Evolutionary conservation across 2,888 invertebrate species (phyloP).

Genomic region (Dendrolimus pini): DNA sequence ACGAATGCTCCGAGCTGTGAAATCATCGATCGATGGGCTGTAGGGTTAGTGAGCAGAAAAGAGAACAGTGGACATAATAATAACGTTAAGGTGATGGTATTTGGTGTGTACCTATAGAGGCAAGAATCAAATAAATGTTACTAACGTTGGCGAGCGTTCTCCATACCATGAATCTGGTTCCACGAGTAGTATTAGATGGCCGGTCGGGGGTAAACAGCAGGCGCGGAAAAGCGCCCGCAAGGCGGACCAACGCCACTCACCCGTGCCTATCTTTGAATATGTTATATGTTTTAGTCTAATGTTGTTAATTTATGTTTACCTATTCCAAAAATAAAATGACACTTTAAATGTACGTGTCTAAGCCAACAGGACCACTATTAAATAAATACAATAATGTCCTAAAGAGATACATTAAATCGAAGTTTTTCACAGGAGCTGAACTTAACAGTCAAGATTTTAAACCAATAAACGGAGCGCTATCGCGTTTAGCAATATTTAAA

Average conservation of each 20-base stretch:
- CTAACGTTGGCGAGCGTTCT: constrained; percentile 61
- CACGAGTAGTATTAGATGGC: constrained; percentile 48
- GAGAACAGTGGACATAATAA: constrained; percentile 24
- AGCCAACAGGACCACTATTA: too few relatives aligned
- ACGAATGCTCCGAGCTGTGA: constrained; percentile 85
- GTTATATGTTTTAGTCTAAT: too few relatives aligned
- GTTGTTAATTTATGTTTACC: too few relatives aligned
- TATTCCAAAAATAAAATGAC: too few relatives aligned
- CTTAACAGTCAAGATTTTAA: neutral
- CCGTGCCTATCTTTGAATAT: constrained; percentile 29
- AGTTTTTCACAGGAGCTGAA: neutral
- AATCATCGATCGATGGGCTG: constrained; percentile 75
- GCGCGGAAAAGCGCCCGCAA: constrained; percentile 50
- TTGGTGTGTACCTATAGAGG: constrained; percentile 8
- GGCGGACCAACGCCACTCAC: constrained; percentile 46
- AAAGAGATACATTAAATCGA: neutral
- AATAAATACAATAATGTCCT: too few relatives aligned
- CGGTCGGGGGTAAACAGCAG: constrained; percentile 61
- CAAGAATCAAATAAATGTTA: constrained; percentile 25
- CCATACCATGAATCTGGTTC: constrained; percentile 45
- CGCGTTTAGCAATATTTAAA: neutral
- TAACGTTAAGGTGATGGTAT: constrained; percentile 52
- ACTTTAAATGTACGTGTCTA: too few relatives aligned
- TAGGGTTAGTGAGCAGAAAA: constrained; percentile 65
- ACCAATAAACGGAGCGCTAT: neutral